Base-by-base conservation (phyloP, 2,888 invertebrate genomes). In the Coelopa pilipes region DNA sequence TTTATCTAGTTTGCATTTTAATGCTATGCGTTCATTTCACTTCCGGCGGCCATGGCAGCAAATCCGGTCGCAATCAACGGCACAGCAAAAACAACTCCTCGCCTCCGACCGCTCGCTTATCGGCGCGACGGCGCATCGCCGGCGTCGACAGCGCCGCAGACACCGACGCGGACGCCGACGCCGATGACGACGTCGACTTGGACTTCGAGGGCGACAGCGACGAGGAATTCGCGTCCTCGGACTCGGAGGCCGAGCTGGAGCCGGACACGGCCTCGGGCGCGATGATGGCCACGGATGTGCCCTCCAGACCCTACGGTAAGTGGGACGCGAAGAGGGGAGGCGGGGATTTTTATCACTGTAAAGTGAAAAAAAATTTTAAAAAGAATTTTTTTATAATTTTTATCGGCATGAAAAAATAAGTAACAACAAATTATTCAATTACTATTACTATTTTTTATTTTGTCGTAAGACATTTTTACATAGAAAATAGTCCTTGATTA, bases 1-100 rank as follows among this genome's bases (percentile, higher is more conserved):
- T 71, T 65, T 63, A 65, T 63, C 55, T 71, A 53, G 15, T 71
- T 71, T 71, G 65, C 71, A 65, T 71, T 71, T 71, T 65, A 55
- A 71, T 71, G 63, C 71, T 71, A 19, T 63, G 71, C 63, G n/a
- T 71, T 55, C 63, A 24, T 71, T 71, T 55, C 1, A 63, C 71
- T 63, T 71, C 71, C 71, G 71, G 47, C 34, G 24, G 46, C 45
- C 60, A 60, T 65, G 47, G 15, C 45, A 34, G 2, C 34, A 71
- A 71, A 63, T 65, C 63, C 71, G 65, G 45, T 46, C 63, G 71
- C 53, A 62, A 65, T 46, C 70, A 70, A 62, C 70, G 70, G 11
- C 46, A 71, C 19, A 71, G 65, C 63, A 71, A 65, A 71, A 71
- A 65, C 19, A 71, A 71, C 60, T 65, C 71, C 63, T 63, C 71